A percentile compares a stretch with the other conserved stretches of the same genome.
phyloP scores from a whole-genome alignment of 1,140 invertebrate genomes.

The Meteorus sp. region DNA sequence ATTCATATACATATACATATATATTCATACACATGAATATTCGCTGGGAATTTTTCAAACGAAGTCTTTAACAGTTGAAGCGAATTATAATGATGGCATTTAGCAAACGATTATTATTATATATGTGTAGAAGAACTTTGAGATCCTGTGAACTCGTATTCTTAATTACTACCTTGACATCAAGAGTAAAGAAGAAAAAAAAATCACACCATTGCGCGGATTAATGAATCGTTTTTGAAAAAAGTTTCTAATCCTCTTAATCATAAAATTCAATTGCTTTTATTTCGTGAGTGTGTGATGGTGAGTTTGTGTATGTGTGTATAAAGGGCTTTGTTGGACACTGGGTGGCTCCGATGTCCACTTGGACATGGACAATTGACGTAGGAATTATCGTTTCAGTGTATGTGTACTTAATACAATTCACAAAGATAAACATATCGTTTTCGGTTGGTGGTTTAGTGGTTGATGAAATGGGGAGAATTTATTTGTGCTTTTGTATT shows the following conservation, averaged over 20 bases:
- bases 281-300: no score
- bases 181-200: no score
- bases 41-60: no score
- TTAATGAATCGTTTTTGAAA: no score
- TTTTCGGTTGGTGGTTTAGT: conserved; percentile 26
- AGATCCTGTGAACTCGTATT: no score
- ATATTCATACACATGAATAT: not conserved
- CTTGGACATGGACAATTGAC: conserved; percentile 26
- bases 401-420: conserved; percentile 26
- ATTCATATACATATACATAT: not conserved
- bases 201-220: no score
- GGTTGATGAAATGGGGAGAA: not conserved
- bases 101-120: conserved; percentile 19
- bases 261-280: no score
- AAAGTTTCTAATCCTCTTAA: no score
- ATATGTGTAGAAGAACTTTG: no score
- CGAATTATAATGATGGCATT: conserved; percentile 24
- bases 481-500: no score
- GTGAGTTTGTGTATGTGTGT: not conserved
- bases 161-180: no score
- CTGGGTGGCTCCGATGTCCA: not conserved
- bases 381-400: no score
- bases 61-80: not conserved
- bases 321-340: not conserved
- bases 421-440: conserved; percentile 38